Conservation (phyloP, 2,888 invertebrate genomes). For the Nezara viridula region DNA sequence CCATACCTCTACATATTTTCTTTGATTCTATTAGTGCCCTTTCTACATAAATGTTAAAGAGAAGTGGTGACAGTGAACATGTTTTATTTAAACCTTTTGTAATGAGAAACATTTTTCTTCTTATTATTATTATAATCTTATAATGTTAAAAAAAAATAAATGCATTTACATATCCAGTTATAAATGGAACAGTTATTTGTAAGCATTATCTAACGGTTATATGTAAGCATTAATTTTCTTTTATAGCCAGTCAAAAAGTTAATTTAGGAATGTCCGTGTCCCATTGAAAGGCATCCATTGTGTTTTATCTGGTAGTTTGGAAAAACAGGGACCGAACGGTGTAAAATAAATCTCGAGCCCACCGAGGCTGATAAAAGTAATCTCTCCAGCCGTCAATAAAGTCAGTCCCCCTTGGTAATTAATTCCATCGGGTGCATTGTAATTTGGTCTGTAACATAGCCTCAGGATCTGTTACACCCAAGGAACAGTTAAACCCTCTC, state of each 20-base stretch:
- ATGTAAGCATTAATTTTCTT: background rate
- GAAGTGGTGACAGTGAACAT: no score
- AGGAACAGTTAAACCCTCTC: background rate
- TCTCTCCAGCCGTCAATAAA: constrained; percentile 12
- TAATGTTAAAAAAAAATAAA: no score
- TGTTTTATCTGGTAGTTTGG: background rate
- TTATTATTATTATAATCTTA: no score
- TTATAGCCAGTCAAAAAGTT: background rate
- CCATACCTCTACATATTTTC: no score
- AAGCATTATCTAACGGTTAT: background rate
- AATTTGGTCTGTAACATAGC: background rate
- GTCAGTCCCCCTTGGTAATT: background rate
- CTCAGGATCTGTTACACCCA: background rate
- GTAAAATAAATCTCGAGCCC: constrained; percentile 20
- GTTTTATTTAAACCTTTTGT: no score
- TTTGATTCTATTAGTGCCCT: no score
- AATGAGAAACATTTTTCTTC: no score
- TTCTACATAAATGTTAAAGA: no score
- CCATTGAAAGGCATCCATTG: background rate
- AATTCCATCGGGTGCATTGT: constrained; percentile 7
- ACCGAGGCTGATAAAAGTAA: constrained; percentile 34
- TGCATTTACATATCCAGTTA: no score
- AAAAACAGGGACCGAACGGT: background rate
- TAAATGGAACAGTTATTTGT: no score
- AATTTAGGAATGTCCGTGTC: background rate